phyloP scores from a whole-genome alignment of 2,113 vertebrate species.

The Hystrix brachyura region DNA sequence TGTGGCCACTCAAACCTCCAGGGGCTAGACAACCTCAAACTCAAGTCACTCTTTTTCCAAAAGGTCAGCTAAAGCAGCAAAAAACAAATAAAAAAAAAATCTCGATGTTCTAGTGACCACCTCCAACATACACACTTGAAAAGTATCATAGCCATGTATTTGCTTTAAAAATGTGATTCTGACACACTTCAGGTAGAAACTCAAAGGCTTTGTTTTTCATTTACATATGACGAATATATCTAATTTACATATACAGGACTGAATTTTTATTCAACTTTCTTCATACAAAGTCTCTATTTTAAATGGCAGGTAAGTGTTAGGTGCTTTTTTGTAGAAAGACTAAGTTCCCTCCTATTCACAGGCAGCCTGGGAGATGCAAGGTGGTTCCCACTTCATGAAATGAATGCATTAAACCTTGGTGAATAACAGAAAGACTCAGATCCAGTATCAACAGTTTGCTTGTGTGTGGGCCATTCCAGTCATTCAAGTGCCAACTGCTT shows the following conservation, averaged over 20 bases:
- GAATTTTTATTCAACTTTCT: conserved; percentile 77
- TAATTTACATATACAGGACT: conserved; percentile 71
- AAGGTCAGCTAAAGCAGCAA: not conserved
- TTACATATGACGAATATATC: conserved; percentile 76
- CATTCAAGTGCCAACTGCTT: conserved; percentile 24
- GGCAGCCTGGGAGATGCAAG: conserved; percentile 41
- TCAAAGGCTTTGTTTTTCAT: conserved; percentile 71
- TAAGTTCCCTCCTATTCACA: conserved; percentile 56
- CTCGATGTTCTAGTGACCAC: not conserved
- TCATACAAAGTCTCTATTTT: conserved; percentile 72
- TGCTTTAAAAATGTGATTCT: conserved; percentile 61
- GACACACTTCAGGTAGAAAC: conserved; percentile 70
- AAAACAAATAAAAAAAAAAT: not conserved
- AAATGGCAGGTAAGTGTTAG: conserved; percentile 57
- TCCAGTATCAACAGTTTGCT: not conserved
- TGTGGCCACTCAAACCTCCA: not conserved
- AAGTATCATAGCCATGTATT: not conserved
- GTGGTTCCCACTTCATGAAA: conserved; percentile 21
- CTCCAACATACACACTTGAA: not conserved
- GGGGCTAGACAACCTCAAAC: not conserved
- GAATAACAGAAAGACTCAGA: not conserved
- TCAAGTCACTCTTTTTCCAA: conserved; percentile 50
- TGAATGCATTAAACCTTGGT: not conserved
- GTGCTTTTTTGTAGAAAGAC: conserved; percentile 67
- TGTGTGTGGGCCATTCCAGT: not conserved